phyloP scores from a whole-genome alignment of 2,888 invertebrate genomes.

The Lasioglossum morio region DNA sequence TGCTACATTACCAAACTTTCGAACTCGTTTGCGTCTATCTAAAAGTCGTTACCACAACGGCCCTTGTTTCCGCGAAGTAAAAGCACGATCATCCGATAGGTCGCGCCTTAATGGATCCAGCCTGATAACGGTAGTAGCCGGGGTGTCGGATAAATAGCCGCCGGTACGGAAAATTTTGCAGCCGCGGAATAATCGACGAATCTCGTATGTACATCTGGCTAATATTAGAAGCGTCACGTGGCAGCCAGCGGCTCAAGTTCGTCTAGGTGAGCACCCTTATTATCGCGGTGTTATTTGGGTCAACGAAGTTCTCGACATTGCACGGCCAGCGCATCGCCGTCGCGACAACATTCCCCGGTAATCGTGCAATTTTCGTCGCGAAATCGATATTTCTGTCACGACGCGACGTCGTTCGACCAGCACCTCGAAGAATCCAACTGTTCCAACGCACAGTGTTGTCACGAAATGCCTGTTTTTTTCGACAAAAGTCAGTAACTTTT shows the following conservation, averaged over 20 bases:
- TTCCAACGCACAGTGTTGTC: too few species aligned
- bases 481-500: too few species aligned
- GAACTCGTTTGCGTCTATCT: slow-evolving; percentile 4
- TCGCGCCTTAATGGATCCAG: slow-evolving; percentile 8
- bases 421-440: neutral
- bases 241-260: slow-evolving; percentile 16
- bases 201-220: slow-evolving; percentile 23
- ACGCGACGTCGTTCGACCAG: neutral
- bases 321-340: slow-evolving; percentile 33
- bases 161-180: neutral
- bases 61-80: neutral
- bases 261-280: slow-evolving; percentile 39
- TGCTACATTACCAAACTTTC: neutral
- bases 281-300: slow-evolving; percentile 54
- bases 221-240: slow-evolving; percentile 33
- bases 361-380: neutral
- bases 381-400: slow-evolving; percentile 45
- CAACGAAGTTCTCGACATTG: slow-evolving; percentile 57
- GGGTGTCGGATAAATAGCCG: neutral
- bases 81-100: neutral
- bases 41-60: neutral
- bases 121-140: neutral
- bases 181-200: slow-evolving; percentile 14
- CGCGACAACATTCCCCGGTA: slow-evolving; percentile 31
- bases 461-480: too few species aligned